Percentiles rank a stretch among this genome's conserved stretches.
Conservation (phyloP, 2,888 invertebrate genomes). For the Torymus texanus region DNA sequence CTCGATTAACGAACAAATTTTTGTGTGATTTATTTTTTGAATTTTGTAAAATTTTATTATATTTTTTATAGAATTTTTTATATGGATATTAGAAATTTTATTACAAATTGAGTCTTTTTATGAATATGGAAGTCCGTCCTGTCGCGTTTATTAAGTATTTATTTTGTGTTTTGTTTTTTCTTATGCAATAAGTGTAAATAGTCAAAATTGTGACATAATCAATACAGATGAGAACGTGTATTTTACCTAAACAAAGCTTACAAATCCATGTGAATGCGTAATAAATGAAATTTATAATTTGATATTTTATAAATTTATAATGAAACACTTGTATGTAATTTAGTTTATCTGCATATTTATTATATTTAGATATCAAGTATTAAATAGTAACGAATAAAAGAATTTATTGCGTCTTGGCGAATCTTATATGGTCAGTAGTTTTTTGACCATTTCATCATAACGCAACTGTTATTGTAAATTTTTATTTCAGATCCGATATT, state of each 20-base stretch:
- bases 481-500: slow-evolving; percentile 35
- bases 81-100: not conserved
- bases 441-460: slow-evolving; percentile 6
- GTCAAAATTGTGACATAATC: slow-evolving; percentile 37
- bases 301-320: slow-evolving; percentile 45
- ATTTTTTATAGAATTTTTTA: slow-evolving; percentile 1
- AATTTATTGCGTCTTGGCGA: slow-evolving; percentile 32
- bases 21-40: not conserved
- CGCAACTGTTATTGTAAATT: slow-evolving; percentile 38
- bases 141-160: slow-evolving; percentile 3
- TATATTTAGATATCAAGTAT: slow-evolving; percentile 54
- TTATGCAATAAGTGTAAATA: slow-evolving; percentile 42
- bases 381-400: slow-evolving; percentile 31
- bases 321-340: slow-evolving; percentile 35
- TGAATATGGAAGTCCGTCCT: slow-evolving; percentile 27
- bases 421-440: slow-evolving; percentile 18
- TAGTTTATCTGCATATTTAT: slow-evolving; percentile 54
- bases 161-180: slow-evolving; percentile 9
- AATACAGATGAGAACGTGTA: slow-evolving; percentile 19
- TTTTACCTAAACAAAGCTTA: slow-evolving; percentile 17
- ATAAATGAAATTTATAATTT: slow-evolving; percentile 34
- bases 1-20: not conserved
- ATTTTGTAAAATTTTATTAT: not conserved
- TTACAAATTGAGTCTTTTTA: not conserved
- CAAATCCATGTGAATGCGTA: slow-evolving; percentile 28